Evolutionary conservation across 1,140 invertebrate genomes (phyloP).

Genomic region (Drosophila ambigua): DNA sequence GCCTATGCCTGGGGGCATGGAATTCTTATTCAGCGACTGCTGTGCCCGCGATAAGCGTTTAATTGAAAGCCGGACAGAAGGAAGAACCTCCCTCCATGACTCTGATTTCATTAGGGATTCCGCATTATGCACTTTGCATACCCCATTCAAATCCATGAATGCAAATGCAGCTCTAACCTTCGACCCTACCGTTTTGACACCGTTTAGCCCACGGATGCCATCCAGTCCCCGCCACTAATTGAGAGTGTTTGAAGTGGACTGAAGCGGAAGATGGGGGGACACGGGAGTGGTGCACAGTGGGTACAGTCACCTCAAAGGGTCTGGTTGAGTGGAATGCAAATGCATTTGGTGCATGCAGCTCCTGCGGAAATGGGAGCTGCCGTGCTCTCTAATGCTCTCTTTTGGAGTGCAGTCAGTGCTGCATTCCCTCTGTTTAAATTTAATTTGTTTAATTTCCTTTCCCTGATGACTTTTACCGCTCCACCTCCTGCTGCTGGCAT

Average conservation of each 20-base stretch:
- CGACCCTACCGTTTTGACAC: slow-evolving; percentile 8
- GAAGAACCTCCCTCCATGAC: not conserved
- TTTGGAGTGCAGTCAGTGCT: slow-evolving; percentile 9
- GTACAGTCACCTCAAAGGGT: slow-evolving; percentile 14
- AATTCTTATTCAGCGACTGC: slow-evolving; percentile 58
- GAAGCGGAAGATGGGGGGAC: slow-evolving; percentile 10
- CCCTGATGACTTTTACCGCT: slow-evolving; percentile 15
- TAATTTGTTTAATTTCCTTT: slow-evolving; percentile 56
- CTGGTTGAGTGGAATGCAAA: slow-evolving; percentile 38
- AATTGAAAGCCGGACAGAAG: slow-evolving; percentile 56
- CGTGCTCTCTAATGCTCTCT: slow-evolving; percentile 18
- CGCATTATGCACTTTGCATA: slow-evolving; percentile 32
- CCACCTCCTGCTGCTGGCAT: not conserved
- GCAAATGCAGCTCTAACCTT: slow-evolving; percentile 14
- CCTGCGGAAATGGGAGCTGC: slow-evolving; percentile 16
- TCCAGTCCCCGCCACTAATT: slow-evolving; percentile 30
- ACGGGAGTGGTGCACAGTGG: not conserved
- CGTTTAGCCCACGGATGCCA: too few relatives aligned
- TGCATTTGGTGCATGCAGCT: slow-evolving; percentile 14
- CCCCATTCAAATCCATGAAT: slow-evolving; percentile 25
- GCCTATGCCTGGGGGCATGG: too few relatives aligned
- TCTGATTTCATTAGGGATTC: slow-evolving; percentile 18
- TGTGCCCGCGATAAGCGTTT: slow-evolving; percentile 68
- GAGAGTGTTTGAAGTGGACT: slow-evolving; percentile 31
- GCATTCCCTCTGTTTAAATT: slow-evolving; percentile 46